A percentile compares a stretch with the other conserved stretches of the same genome.
Evolutionary conservation across 2,113 vertebrate genomes (phyloP).

Genomic region (Cynoglossus semilaevis): DNA sequence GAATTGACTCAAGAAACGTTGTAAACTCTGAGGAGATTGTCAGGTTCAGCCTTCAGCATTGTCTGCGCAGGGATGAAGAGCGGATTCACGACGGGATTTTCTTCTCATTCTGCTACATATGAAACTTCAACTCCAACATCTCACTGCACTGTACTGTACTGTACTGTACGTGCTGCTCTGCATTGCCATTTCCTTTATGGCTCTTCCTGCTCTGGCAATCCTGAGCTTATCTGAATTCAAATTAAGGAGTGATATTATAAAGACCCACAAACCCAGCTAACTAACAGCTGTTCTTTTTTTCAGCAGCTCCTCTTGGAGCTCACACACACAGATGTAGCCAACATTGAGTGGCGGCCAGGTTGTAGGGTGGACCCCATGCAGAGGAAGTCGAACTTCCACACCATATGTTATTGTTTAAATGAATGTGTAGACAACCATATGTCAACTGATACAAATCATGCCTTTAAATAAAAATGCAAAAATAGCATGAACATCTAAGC

Average conservation of each 20-base stretch:
- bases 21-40: conserved; percentile 24
- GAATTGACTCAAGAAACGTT: conserved; percentile 14
- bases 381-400: too few relatives aligned
- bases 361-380: too few relatives aligned
- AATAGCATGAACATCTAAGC: too few relatives aligned
- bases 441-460: too few relatives aligned
- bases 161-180: conserved; percentile 19
- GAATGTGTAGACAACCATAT: too few relatives aligned
- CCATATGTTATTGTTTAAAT: too few relatives aligned
- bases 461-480: too few relatives aligned
- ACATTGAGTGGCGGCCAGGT: too few relatives aligned
- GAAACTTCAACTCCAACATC: conserved; percentile 39
- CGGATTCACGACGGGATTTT: conserved; percentile 8
- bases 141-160: conserved; percentile 10
- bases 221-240: conserved; percentile 52
- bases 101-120: not conserved
- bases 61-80: conserved; percentile 28
- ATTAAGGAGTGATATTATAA: conserved; percentile 48
- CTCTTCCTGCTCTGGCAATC: conserved; percentile 20
- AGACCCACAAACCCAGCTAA: too few relatives aligned
- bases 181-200: conserved; percentile 27
- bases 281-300: too few relatives aligned
- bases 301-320: too few relatives aligned
- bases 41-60: conserved; percentile 16
- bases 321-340: too few relatives aligned